Evolutionary conservation across 2,888 invertebrate species (phyloP).

Genomic region (Kryphioiulus occultus): DNA sequence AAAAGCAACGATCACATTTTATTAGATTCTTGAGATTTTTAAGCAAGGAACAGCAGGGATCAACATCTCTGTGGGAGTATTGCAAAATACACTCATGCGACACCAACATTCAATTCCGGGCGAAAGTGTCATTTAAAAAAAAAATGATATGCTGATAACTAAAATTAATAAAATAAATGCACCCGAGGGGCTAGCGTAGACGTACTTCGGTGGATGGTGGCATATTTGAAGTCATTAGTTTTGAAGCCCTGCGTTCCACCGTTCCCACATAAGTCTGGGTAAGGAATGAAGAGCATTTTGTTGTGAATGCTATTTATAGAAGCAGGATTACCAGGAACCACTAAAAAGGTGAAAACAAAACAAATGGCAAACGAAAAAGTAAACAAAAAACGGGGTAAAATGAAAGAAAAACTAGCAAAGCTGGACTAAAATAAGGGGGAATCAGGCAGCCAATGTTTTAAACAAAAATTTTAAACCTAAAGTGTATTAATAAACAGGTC

Average conservation of each 20-base stretch:
- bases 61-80: background rate
- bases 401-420: background rate
- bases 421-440: no score
- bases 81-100: background rate
- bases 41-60: no score
- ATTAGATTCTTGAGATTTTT: no score
- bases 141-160: background rate
- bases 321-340: slow-evolving; percentile 43
- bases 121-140: background rate
- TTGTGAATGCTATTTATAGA: slow-evolving; percentile 29
- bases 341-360: slow-evolving; percentile 37
- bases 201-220: slow-evolving; percentile 53
- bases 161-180: slow-evolving; percentile 45
- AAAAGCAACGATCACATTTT: no score
- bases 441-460: no score
- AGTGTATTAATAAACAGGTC: no score
- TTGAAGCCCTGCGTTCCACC: slow-evolving; percentile 27
- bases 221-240: slow-evolving; percentile 51
- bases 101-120: background rate
- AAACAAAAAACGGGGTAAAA: slow-evolving; percentile 28
- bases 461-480: no score
- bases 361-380: slow-evolving; percentile 47
- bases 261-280: background rate
- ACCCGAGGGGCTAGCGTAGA: background rate
- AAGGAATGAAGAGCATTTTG: slow-evolving; percentile 47